These are phyloP conservation scores for Eospalax fontanierii DNA, from an alignment of 2,797 vertebrate genomes.

Conservation along the genomic window DNA sequence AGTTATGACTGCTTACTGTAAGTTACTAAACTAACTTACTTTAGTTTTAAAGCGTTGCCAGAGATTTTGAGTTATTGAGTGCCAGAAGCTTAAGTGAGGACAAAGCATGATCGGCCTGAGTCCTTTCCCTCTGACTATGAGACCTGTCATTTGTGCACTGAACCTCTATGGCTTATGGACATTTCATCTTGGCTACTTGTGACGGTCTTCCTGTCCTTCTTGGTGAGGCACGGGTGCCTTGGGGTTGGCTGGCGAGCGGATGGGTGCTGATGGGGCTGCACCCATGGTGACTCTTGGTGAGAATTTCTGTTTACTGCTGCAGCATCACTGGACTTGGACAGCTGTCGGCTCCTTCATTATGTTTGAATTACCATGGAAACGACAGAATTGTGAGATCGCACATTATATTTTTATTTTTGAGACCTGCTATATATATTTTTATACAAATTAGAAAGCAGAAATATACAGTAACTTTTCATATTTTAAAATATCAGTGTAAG, in stretches of 20 bases:
- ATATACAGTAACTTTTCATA: neutral
- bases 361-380: constrained; percentile 25
- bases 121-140: neutral
- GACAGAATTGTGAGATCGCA: neutral
- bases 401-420: neutral
- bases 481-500: constrained; percentile 13
- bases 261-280: neutral
- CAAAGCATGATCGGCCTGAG: neutral
- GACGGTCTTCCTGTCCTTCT: neutral
- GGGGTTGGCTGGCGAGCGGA: neutral
- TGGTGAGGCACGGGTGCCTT: neutral
- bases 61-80: neutral
- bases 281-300: neutral
- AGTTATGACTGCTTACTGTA: neutral
- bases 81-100: neutral
- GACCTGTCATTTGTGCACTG: neutral
- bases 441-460: constrained; percentile 52
- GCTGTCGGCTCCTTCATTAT: neutral
- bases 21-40: too few species aligned
- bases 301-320: neutral
- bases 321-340: neutral
- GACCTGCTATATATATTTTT: constrained; percentile 21
- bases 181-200: neutral
- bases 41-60: neutral
- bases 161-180: neutral